These are phyloP conservation scores for Strigamia maritima DNA, from an alignment of 2,888 invertebrate genomes.

Conservation along the genomic window DNA sequence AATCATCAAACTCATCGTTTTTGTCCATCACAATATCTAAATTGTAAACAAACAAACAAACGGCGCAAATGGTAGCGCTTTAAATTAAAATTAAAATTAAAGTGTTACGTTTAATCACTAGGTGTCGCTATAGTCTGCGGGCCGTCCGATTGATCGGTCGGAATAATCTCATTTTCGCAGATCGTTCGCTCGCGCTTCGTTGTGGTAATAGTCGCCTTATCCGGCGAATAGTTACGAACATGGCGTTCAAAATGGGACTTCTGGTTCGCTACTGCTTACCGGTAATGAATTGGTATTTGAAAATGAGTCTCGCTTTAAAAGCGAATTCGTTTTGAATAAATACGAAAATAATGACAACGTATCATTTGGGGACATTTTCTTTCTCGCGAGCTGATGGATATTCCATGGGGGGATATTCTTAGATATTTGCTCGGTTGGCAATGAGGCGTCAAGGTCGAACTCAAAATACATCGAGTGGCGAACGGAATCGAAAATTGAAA, in stretches of 20 bases:
- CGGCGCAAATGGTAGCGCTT: background rate
- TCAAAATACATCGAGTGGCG: background rate
- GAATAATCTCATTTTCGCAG: background rate
- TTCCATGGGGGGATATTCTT: background rate
- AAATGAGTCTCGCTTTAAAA: too few relatives aligned
- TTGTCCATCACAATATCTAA: background rate
- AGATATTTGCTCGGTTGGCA: background rate
- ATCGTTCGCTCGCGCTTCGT: background rate
- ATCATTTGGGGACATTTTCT: background rate
- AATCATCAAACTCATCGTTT: background rate
- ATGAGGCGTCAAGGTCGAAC: background rate
- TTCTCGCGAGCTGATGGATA: background rate
- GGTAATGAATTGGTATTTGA: background rate
- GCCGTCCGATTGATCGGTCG: background rate
- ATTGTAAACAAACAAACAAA: background rate
- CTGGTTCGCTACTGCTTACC: background rate
- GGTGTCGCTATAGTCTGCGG: background rate
- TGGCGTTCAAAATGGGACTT: background rate
- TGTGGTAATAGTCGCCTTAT: background rate
- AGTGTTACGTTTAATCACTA: background rate
- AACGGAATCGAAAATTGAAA: background rate
- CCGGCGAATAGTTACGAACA: background rate
- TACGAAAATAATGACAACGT: background rate
- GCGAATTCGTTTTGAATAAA: too few relatives aligned
- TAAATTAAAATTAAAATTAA: too few relatives aligned